phyloP scores from a whole-genome alignment of 2,888 invertebrate genomes.

The Pterobdella sp. region DNA sequence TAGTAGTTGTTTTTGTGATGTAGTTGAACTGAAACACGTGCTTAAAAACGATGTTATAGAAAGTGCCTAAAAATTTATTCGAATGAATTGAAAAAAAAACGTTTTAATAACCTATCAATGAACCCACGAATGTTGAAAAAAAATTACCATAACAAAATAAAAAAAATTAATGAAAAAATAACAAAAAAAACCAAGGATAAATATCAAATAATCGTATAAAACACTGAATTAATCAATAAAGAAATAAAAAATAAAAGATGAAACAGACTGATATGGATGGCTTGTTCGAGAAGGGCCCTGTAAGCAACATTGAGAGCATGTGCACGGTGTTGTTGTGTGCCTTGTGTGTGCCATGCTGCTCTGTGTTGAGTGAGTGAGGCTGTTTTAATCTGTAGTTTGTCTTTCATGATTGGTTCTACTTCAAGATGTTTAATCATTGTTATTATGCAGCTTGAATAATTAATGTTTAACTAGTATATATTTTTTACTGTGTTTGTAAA shows the following conservation, averaged over 20 bases:
- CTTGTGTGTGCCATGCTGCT: slow-evolving; percentile 43
- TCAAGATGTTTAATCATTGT: too few relatives aligned
- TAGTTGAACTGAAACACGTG: neutral
- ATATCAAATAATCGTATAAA: neutral
- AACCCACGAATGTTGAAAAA: neutral
- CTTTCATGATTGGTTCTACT: too few relatives aligned
- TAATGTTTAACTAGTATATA: too few relatives aligned
- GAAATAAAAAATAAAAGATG: slow-evolving; percentile 35
- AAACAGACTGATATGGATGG: neutral
- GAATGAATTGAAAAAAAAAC: neutral
- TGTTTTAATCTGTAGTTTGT: too few relatives aligned
- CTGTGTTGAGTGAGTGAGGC: slow-evolving; percentile 34
- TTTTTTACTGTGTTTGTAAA: too few relatives aligned
- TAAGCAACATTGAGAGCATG: slow-evolving; percentile 44
- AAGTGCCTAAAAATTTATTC: neutral
- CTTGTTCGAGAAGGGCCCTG: slow-evolving; percentile 42
- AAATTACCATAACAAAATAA: neutral
- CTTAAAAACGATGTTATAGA: neutral
- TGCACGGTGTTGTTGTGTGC: slow-evolving; percentile 39
- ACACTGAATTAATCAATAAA: slow-evolving; percentile 21
- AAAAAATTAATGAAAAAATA: neutral
- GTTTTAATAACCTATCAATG: neutral
- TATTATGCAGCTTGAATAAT: too few relatives aligned
- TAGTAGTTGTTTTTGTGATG: slow-evolving; percentile 28
- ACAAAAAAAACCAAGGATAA: neutral